These are phyloP conservation scores for Cistogaster globosa DNA, from an alignment of 2,888 invertebrate genomes.

Conservation along the genomic window DNA sequence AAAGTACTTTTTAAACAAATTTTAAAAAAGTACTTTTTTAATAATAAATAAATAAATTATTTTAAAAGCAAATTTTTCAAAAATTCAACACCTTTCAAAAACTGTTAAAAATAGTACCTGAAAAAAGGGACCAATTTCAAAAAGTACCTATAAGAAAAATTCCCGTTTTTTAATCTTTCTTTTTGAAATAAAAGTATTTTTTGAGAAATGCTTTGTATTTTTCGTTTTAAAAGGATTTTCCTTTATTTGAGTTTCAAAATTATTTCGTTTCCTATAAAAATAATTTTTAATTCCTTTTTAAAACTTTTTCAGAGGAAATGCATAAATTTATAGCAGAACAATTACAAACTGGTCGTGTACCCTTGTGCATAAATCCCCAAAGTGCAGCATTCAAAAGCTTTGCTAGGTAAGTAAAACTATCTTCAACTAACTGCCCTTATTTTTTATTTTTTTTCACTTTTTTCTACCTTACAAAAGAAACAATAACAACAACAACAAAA, in stretches of 20 bases:
- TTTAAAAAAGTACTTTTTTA: neutral
- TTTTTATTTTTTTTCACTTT: conserved; percentile 1
- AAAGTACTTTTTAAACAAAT: neutral
- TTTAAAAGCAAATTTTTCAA: too few relatives aligned
- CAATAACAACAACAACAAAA: neutral
- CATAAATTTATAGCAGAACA: conserved; percentile 99
- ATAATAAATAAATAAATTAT: neutral
- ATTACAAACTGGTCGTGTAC: conserved; percentile 96
- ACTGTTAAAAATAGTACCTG: too few relatives aligned
- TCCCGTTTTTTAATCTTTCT: too few relatives aligned
- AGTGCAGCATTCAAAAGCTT: conserved; percentile 99
- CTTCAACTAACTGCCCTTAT: conserved; percentile 31
- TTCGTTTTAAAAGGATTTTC: too few relatives aligned
- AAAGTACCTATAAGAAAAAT: too few relatives aligned
- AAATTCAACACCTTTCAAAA: too few relatives aligned
- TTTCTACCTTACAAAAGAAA: conserved; percentile 24
- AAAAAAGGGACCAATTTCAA: too few relatives aligned
- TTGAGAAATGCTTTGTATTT: too few relatives aligned
- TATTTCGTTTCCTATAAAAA: too few relatives aligned
- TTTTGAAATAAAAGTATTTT: too few relatives aligned
- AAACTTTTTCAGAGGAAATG: conserved; percentile 93
- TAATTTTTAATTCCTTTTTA: too few relatives aligned
- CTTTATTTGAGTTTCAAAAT: too few relatives aligned
- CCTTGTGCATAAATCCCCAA: conserved; percentile 99
- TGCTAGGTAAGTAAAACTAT: conserved; percentile 93